These are phyloP conservation scores for Amblyornis subalaris DNA, from an alignment of 2,113 vertebrate genomes.

Conservation along the genomic window DNA sequence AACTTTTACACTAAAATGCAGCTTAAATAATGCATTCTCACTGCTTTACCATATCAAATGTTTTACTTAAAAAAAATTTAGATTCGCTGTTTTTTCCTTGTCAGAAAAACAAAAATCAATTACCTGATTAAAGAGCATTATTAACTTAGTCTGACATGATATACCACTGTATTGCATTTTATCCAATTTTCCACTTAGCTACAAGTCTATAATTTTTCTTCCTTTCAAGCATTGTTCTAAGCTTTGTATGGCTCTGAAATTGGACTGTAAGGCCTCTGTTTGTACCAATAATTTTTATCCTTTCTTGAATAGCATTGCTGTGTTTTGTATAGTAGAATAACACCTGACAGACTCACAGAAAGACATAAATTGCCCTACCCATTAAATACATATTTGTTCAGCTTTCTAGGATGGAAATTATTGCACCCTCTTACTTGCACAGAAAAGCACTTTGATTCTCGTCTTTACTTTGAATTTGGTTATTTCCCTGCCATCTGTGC, in stretches of 20 bases:
- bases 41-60: not conserved
- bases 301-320: not conserved
- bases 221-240: not conserved
- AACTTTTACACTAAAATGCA: not conserved
- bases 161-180: not conserved
- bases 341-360: not conserved
- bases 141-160: not conserved
- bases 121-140: not conserved
- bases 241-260: not conserved
- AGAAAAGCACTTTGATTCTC: not conserved
- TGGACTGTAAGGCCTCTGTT: not conserved
- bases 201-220: not conserved
- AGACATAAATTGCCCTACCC: not conserved
- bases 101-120: not conserved
- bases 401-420: not conserved
- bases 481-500: not conserved
- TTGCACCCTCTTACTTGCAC: not conserved
- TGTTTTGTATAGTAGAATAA: not conserved
- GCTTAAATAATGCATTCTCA: not conserved
- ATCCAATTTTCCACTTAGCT: constrained; percentile 4
- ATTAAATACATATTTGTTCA: not conserved
- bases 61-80: not conserved
- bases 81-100: not conserved
- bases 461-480: not conserved
- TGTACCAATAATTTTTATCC: not conserved